A percentile compares a stretch with the other conserved stretches of the same genome.
Conservation (phyloP, 2,797 vertebrate genomes). For the Molossus alvarezi region DNA sequence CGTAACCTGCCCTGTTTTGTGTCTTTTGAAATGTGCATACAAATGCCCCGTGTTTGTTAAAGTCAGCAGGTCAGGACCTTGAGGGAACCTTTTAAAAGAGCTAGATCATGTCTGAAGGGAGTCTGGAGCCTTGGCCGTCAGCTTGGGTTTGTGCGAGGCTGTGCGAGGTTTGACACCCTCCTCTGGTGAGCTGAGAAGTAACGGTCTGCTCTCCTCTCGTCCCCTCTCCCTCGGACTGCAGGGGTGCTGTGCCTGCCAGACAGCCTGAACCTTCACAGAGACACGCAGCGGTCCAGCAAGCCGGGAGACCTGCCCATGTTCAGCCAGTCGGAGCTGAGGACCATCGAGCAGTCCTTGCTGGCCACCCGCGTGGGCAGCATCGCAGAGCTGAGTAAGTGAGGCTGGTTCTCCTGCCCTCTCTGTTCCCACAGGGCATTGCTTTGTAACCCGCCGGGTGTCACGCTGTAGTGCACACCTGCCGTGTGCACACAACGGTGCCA, state of each 20-base stretch:
- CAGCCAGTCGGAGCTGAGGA: slow-evolving; percentile 97
- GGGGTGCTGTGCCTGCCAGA: slow-evolving; percentile 98
- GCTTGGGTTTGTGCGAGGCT: not conserved
- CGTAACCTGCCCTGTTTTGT: not conserved
- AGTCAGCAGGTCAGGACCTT: not conserved
- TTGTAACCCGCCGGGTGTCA: not conserved
- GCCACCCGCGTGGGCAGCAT: slow-evolving; percentile 98
- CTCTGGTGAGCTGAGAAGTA: not conserved
- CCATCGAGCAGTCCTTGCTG: slow-evolving; percentile 96
- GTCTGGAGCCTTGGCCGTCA: rapidly evolving
- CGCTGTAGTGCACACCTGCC: not conserved
- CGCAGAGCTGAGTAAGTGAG: slow-evolving; percentile 97
- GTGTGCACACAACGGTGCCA: not conserved
- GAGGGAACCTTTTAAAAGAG: not conserved
- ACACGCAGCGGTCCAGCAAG: slow-evolving; percentile 95
- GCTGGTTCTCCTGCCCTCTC: not conserved
- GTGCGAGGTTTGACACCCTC: rapidly evolving
- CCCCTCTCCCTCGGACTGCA: slow-evolving; percentile 82
- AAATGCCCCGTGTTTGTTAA: not conserved
- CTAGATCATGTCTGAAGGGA: not conserved
- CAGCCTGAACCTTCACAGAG: slow-evolving; percentile 95
- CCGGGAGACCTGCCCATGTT: slow-evolving; percentile 94
- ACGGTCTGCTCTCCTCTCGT: not conserved
- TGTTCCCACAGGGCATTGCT: not conserved
- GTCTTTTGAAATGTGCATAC: not conserved